A percentile compares a stretch with the other conserved stretches of the same genome.
These are phyloP conservation scores for Bettongia penicillata DNA, from an alignment of 2,113 vertebrate species.

Conservation along the genomic window DNA sequence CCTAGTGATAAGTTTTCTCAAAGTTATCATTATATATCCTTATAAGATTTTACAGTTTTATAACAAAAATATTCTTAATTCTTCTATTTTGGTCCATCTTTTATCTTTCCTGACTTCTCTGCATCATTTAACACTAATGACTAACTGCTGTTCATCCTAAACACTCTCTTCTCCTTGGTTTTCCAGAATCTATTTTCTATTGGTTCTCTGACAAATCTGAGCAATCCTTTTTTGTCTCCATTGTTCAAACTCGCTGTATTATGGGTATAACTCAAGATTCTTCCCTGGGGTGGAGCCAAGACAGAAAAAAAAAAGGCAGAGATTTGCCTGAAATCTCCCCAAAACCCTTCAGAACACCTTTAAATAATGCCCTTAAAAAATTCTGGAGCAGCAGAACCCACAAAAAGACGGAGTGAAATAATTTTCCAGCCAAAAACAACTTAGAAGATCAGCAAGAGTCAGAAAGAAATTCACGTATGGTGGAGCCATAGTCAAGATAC, in stretches of 20 bases:
- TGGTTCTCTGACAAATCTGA: neutral
- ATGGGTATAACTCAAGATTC: neutral
- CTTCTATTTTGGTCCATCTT: neutral
- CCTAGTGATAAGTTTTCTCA: neutral
- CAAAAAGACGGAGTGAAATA: too few species aligned
- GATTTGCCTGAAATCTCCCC: too few species aligned
- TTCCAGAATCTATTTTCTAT: neutral
- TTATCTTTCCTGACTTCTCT: neutral
- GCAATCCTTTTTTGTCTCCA: neutral
- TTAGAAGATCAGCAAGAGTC: too few species aligned
- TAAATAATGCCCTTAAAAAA: too few species aligned
- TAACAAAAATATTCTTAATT: neutral
- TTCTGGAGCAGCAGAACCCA: too few species aligned
- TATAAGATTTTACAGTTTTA: neutral
- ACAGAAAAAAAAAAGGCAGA: too few species aligned
- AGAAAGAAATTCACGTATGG: too few species aligned
- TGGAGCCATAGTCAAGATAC: too few species aligned
- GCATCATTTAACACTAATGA: neutral
- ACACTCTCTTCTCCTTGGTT: neutral
- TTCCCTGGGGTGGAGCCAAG: too few species aligned
- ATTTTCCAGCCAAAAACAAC: too few species aligned
- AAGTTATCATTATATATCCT: neutral
- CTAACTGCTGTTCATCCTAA: neutral
- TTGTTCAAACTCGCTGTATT: neutral
- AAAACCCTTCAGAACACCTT: too few species aligned